Evolutionary conservation across 2,797 vertebrate species (phyloP), one percentile per base, ranked within the genome.

Genomic region (Mus minutoides): DNA sequence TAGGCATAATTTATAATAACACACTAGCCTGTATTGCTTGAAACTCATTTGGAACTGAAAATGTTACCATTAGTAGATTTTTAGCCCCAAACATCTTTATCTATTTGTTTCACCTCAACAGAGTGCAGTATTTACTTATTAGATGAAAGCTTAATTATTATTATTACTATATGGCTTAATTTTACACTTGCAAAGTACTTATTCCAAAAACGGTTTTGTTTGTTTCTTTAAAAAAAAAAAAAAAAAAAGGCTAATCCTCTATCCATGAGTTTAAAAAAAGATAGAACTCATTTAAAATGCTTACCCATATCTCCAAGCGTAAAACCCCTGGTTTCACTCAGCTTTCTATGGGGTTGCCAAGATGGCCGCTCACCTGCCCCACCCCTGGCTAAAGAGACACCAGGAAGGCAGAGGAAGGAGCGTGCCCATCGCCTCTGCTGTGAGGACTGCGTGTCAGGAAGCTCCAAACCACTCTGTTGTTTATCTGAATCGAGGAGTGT

Each of bases 91-190:
- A 62, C 64, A 73, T 69, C 62, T 88, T 64, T 26, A 40, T 77
- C 29, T 88, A 26, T 94, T 80, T 92, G 29, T 67, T 85, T 56
- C 90, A 31, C 82, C 67, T 90, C 85, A 29, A 82, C 76, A 92
- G 31, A 93, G 54, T 40, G 43, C 40, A 94, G 29, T 60, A 95
- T 88, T 94, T 88, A 76, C 85, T 96, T 97, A 64, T 90, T 82
- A 87, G 46, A 84, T 76, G 24, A 73, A 86, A 71, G 56, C 79
- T 89, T 90, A 93, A 82, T 90, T 90, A 75, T 90, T 93, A 94
- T 90, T 87, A 75, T 93, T 93, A 92, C 84, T 71, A 73, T 4
- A 40, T 69, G 83, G 67, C 84, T 92, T 95, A 94, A 96, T 95
- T 92, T 93, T 88, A 95, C n/a, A 87, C 75, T 89, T 37, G 86